Conservation (phyloP, 2,888 invertebrate species). For the Argyra leucocephala region DNA sequence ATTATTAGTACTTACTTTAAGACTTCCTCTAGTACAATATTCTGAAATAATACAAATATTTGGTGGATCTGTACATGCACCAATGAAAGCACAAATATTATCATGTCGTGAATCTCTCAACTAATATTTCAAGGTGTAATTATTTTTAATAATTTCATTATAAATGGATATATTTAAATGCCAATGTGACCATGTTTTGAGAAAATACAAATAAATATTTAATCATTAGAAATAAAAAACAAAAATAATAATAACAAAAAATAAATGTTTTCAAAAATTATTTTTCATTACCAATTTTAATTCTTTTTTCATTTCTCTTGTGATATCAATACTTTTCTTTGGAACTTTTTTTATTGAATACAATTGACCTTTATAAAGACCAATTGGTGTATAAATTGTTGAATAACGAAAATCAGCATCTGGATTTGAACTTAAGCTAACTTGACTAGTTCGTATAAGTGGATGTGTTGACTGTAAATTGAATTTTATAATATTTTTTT, state of each 20-base stretch:
- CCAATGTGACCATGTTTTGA: too few species aligned
- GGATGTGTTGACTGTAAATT: conserved; percentile 42
- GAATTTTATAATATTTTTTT: not conserved
- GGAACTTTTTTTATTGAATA: conserved; percentile 78
- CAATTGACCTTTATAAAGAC: conserved; percentile 76
- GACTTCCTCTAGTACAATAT: conserved; percentile 81
- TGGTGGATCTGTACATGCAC: conserved; percentile 83
- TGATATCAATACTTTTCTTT: conserved; percentile 80
- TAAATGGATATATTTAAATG: conserved; percentile 7
- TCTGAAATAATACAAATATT: conserved; percentile 82
- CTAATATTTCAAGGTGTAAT: conserved; percentile 47
- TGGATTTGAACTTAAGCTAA: conserved; percentile 84
- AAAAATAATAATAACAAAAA: too few species aligned
- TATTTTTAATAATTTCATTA: conserved; percentile 13
- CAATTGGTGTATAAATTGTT: conserved; percentile 82
- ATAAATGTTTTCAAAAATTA: too few species aligned
- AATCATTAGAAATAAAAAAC: too few species aligned
- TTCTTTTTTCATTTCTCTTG: conserved; percentile 83
- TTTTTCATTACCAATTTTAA: conserved; percentile 64
- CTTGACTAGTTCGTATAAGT: conserved; percentile 71
- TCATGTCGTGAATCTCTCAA: conserved; percentile 84
- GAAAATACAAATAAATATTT: too few species aligned
- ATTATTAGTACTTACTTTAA: conserved; percentile 56
- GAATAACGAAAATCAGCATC: conserved; percentile 84
- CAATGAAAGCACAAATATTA: conserved; percentile 84